Conservation (phyloP, 2,113 vertebrate species). For the Eclectus roratus region DNA sequence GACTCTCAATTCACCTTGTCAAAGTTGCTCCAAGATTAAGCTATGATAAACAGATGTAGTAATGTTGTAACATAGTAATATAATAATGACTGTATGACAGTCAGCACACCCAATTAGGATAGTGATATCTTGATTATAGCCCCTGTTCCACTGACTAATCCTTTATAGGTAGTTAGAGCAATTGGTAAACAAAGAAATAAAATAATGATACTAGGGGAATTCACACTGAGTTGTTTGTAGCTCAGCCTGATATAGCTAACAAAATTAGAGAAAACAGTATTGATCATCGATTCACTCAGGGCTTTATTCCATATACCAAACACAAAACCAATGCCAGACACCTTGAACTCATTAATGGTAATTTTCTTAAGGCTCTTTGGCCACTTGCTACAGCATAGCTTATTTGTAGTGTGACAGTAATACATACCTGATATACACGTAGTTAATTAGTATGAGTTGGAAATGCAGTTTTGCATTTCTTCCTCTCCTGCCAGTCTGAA, state of each 20-base stretch:
- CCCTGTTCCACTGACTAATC: not conserved
- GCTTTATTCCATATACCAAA: not conserved
- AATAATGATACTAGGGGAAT: not conserved
- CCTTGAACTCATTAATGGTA: not conserved
- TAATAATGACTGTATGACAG: not conserved
- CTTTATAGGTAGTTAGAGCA: not conserved
- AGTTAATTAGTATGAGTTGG: accelerated
- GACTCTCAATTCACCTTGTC: not conserved
- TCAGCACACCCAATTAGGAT: not conserved
- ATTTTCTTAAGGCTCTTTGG: not conserved
- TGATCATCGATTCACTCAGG: not conserved
- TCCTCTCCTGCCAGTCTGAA: not conserved
- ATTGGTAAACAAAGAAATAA: not conserved
- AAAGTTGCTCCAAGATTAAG: not conserved
- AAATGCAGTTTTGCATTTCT: not conserved
- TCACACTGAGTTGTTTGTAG: not conserved
- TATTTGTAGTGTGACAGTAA: not conserved
- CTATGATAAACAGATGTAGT: not conserved
- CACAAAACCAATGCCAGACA: not conserved
- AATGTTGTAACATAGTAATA: not conserved
- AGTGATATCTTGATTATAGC: not conserved
- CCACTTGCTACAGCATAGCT: not conserved
- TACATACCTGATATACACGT: not conserved
- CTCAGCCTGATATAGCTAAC: not conserved
- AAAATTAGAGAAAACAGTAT: not conserved